Percentiles rank a stretch among this genome's conserved stretches.
These are phyloP conservation scores for Thunnus maccoyii DNA, from an alignment of 2,113 vertebrate species.

Conservation along the genomic window DNA sequence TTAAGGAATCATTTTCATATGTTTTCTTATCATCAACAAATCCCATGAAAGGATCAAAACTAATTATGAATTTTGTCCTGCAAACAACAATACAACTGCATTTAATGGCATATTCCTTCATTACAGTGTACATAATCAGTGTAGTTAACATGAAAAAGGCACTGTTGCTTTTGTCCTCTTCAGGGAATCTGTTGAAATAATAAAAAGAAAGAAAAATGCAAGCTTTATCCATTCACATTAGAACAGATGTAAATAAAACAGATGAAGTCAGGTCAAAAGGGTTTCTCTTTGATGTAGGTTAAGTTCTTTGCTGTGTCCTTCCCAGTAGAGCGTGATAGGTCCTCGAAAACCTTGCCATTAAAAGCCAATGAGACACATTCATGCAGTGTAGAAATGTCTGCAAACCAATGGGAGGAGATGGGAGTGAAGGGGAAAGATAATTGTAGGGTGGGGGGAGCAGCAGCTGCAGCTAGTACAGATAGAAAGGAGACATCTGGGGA, in stretches of 20 bases:
- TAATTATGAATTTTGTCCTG: too few relatives aligned
- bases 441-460: not conserved
- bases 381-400: not conserved
- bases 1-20: too few relatives aligned
- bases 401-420: not conserved
- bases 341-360: slow-evolving; percentile 17
- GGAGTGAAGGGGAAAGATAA: not conserved
- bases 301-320: not conserved
- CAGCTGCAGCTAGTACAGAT: not conserved
- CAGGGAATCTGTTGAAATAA: not conserved
- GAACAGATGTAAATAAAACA: too few relatives aligned
- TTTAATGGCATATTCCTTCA: too few relatives aligned
- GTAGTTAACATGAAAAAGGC: not conserved
- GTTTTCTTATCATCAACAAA: too few relatives aligned
- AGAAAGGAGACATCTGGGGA: not conserved
- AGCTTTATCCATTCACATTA: too few relatives aligned
- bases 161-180: not conserved
- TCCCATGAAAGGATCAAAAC: too few relatives aligned
- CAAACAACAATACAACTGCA: too few relatives aligned
- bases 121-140: too few relatives aligned
- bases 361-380: slow-evolving; percentile 14
- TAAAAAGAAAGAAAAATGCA: not conserved
- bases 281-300: slow-evolving; percentile 14
- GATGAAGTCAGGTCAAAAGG: not conserved
- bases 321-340: slow-evolving; percentile 13